Base-by-base conservation (phyloP, 2,888 invertebrate genomes). In the Brachypterus glaber region DNA sequence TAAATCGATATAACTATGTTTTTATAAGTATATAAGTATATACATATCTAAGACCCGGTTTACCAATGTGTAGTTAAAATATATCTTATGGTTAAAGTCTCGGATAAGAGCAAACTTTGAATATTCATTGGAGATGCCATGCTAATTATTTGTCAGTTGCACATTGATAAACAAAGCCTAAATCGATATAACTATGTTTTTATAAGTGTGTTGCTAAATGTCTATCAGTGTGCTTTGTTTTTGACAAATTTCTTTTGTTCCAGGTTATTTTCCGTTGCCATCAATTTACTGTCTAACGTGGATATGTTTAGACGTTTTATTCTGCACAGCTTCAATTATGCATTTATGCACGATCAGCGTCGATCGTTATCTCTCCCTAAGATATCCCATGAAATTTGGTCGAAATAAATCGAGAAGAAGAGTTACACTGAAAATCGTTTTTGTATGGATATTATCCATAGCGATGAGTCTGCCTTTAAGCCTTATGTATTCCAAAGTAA, bases 321-420 rank as follows among this genome's bases (percentile, higher is more conserved):
- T 93, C 61, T 96, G 96, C 66, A 96, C 96, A 0, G 91, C 95
- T 2, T 92, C 92, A 48, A 96, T 96, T 55, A 88, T 96, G 79
- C 96, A 97, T 64, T 73, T 96, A 29, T 95, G 95, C 61, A 95
- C 93, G 27, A 95, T 96, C 60, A 92, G 93, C 46, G 82, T 96
- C 44, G 96, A 96, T 69, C 79, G 95, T 56, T 95, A 90, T 66
- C 76, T 93, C 33, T 91, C 90, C 16, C 74, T 91, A 37, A 77
- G 90, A 14, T 90, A 90, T 57, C 95, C 95, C 0, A 91, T 96
- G 86, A 81, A 86, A 58, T 90, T 89, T 54, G 89, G 89, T 21
- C 72, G 91, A 35, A 89, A 90, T 63, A 91, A 90, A 61, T 90
- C 91, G 8, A 74, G 86, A 39, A 74, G 83, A 41, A 67, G 90